These are phyloP conservation scores for Hipparchia sbordonii DNA, from an alignment of 2,888 invertebrate species.

Conservation along the genomic window DNA sequence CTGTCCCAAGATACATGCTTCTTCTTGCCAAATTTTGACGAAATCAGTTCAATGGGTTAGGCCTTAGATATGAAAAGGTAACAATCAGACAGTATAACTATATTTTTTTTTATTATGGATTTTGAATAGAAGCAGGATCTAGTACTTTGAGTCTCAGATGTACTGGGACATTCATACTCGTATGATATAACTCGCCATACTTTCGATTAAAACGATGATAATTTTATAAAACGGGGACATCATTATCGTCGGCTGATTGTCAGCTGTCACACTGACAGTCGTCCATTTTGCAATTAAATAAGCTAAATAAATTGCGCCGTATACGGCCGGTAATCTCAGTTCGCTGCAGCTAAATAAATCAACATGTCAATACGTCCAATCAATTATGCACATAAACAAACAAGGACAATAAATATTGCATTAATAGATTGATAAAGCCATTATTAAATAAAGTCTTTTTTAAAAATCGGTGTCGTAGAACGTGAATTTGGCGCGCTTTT, in stretches of 20 bases:
- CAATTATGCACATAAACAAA: conserved; percentile 45
- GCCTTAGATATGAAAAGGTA: too few species aligned
- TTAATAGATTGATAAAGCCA: conserved; percentile 35
- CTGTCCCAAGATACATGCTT: too few species aligned
- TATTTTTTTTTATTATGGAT: too few species aligned
- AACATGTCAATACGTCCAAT: conserved; percentile 47
- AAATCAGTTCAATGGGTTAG: too few species aligned
- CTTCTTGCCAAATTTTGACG: too few species aligned
- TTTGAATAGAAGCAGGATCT: too few species aligned
- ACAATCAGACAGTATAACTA: too few species aligned
- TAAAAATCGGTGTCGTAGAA: conserved; percentile 44
- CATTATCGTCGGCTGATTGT: conserved; percentile 34
- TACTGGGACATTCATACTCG: not conserved
- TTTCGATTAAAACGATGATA: conserved; percentile 8
- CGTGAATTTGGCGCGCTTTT: conserved; percentile 53
- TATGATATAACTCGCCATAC: not conserved
- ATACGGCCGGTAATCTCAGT: conserved; percentile 31
- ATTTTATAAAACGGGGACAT: conserved; percentile 32
- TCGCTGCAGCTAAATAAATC: conserved; percentile 41
- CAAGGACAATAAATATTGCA: conserved; percentile 40
- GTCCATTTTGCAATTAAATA: conserved; percentile 40
- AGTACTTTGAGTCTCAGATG: too few species aligned
- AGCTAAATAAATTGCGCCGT: conserved; percentile 30
- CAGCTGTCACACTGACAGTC: conserved; percentile 38
- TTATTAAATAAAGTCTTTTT: conserved; percentile 37